Conservation (phyloP, 2,113 vertebrate genomes). For the Ceyx cyanopectus region DNA sequence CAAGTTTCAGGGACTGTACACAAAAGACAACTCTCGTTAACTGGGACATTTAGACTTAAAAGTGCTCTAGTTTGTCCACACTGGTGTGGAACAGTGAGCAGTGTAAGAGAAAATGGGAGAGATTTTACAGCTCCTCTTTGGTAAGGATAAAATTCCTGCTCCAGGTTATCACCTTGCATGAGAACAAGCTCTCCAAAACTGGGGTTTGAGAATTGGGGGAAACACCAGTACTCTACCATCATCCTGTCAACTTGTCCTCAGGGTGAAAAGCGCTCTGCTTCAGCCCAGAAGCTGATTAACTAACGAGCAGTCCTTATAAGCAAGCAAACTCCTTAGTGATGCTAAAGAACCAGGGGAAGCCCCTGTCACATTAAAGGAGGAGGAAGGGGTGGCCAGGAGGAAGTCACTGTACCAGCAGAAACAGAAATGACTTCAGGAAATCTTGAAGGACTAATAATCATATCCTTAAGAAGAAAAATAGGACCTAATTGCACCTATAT, state of each 20-base stretch:
- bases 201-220: not conserved
- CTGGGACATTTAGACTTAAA: not conserved
- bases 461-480: not conserved
- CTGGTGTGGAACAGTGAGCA: not conserved
- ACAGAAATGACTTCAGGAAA: not conserved
- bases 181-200: not conserved
- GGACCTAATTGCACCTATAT: not conserved
- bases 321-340: not conserved
- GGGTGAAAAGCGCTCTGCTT: not conserved
- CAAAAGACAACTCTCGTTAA: not conserved
- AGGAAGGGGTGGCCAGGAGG: fast-evolving
- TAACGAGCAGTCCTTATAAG: not conserved
- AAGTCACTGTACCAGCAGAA: not conserved
- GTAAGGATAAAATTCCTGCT: not conserved
- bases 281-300: not conserved
- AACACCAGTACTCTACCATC: not conserved
- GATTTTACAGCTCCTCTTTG: not conserved
- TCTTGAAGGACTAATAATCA: not conserved
- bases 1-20: not conserved
- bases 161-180: not conserved
- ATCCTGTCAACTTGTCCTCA: not conserved
- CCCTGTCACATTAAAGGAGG: not conserved
- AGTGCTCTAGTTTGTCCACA: not conserved
- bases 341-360: not conserved
- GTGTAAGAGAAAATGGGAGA: not conserved